Evolutionary conservation across 2,888 invertebrate genomes (phyloP), one percentile per base, ranked within the genome.

Genomic region (Pristionchus mayeri): DNA sequence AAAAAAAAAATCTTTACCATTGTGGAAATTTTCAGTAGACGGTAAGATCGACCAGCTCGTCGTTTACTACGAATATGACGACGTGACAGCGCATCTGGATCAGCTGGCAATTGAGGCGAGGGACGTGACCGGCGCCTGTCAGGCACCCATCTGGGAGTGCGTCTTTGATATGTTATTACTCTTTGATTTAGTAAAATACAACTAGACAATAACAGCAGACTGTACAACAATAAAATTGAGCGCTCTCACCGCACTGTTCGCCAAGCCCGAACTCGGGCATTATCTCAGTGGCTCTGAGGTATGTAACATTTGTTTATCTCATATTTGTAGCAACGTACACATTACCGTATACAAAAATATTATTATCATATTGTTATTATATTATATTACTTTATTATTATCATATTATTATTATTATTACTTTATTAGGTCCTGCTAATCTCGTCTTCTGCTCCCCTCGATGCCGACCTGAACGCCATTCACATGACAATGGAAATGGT

Each of bases 31-130:
- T 78, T 27, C 30, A 76, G 76, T 48, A 0, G 48, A 48, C 30
- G 76, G 76, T 0, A 30, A 48, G 6, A 50, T 78, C 50, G 76
- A 78, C 16, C 50, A 78, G 18, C 76, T 78, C 0, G 48, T 50
- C 18, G 24, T 78, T n/a, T 78, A 78, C 76, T 50, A 78, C 76
- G 76, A 78, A n/a, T 9, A 30, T 30, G 81, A 60, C n/a, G 81
- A 40, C 11, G n/a, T 63, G 21, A 30, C 21, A 30, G 48, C 60
- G 2, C 63, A 60, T 37, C 60, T 82, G 9, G 30, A 44, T 16
- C 44, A 63, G 30, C 18, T 82, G 6, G 81, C 81, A 9, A 34
- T 16, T 2, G 63, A 82, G 30, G 40, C 81, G 13, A 37, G 21
- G 16, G 40, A 21, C 9, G 21, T 27, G 13, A 44, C 81, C 34